Percentiles rank a stretch among this genome's conserved stretches.
These are phyloP conservation scores for Bubo scandiacus DNA, from an alignment of 2,113 vertebrate species.

Conservation along the genomic window DNA sequence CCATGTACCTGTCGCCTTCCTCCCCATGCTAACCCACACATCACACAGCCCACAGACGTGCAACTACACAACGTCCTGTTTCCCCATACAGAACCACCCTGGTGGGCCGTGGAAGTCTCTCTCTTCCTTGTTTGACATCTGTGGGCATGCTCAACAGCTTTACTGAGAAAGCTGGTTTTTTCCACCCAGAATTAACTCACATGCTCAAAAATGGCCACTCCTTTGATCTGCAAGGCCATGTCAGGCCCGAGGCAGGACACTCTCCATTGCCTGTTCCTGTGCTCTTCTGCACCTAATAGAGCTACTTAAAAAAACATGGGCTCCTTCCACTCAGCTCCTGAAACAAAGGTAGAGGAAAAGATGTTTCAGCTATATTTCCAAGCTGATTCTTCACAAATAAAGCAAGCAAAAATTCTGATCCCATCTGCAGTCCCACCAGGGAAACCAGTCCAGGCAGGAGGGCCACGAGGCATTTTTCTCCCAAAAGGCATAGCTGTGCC, in stretches of 20 bases:
- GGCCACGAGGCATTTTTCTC: neutral
- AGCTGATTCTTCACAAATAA: neutral
- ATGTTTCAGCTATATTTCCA: neutral
- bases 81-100: neutral
- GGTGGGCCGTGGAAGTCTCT: neutral
- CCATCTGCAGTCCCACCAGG: neutral
- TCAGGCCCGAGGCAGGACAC: neutral
- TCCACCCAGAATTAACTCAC: neutral
- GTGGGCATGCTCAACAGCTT: neutral
- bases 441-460: neutral
- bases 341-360: neutral
- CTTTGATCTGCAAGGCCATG: neutral
- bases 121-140: neutral
- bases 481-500: neutral
- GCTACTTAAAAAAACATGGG: neutral
- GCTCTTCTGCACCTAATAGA: neutral
- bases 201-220: neutral
- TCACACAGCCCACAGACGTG: neutral
- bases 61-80: rapidly evolving
- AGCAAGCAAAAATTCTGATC: neutral
- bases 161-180: neutral
- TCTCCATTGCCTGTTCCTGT: neutral
- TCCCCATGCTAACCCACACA: neutral
- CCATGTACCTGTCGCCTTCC: neutral
- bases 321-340: neutral